These are phyloP conservation scores for Alca torda DNA, from an alignment of 2,797 vertebrate species.

Conservation along the genomic window DNA sequence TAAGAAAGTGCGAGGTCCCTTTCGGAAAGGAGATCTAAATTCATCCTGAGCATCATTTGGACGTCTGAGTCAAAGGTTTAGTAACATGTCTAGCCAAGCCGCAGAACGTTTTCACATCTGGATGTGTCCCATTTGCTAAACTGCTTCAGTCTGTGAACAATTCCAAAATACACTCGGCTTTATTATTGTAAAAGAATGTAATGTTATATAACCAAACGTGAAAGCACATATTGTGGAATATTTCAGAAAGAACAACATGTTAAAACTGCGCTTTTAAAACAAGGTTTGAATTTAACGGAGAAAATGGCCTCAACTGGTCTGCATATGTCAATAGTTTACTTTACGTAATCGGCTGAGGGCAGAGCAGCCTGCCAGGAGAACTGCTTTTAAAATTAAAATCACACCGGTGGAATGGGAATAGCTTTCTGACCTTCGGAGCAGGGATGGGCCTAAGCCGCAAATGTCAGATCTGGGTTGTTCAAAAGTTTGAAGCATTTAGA, in stretches of 20 bases:
- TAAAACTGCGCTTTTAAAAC: conserved; percentile 51
- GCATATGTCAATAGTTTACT: conserved; percentile 65
- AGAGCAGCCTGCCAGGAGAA: conserved; percentile 51
- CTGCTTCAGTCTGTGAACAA: conserved; percentile 59
- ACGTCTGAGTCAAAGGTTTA: conserved; percentile 62
- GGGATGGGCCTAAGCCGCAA: background rate
- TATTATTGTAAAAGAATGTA: conserved; percentile 57
- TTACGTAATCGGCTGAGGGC: conserved; percentile 46
- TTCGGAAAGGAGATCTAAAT: conserved; percentile 61
- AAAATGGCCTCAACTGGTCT: conserved; percentile 32
- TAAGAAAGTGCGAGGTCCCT: background rate
- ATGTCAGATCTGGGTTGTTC: background rate
- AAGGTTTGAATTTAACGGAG: conserved; percentile 37
- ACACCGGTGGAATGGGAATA: conserved; percentile 18
- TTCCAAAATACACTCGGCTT: conserved; percentile 52
- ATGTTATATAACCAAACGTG: conserved; percentile 38
- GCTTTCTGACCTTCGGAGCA: conserved; percentile 9
- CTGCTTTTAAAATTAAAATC: conserved; percentile 68
- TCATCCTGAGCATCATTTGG: conserved; percentile 49
- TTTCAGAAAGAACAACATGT: conserved; percentile 61
- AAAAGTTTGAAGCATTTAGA: background rate
- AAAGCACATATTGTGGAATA: conserved; percentile 44
- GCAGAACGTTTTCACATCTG: conserved; percentile 62
- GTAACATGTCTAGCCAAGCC: conserved; percentile 67
- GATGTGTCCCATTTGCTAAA: conserved; percentile 60